Conservation (phyloP, 2,113 vertebrate species). For the Anolis sagrei region DNA sequence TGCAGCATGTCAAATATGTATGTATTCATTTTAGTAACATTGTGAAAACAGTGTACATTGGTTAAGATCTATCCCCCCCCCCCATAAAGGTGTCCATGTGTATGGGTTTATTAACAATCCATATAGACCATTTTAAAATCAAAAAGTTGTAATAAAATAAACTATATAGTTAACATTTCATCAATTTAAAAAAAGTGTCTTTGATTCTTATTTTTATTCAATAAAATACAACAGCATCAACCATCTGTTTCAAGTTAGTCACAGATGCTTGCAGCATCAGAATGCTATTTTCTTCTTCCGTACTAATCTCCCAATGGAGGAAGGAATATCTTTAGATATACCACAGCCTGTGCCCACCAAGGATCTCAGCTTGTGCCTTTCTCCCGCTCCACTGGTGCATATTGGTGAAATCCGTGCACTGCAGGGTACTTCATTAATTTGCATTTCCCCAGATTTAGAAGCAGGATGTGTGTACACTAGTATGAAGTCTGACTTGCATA, state of each 20-base stretch:
- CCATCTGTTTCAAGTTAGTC: not conserved
- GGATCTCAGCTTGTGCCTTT: not conserved
- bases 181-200: not conserved
- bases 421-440: not conserved
- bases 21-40: not conserved
- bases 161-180: not conserved
- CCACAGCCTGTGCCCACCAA: no score
- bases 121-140: not conserved
- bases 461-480: not conserved
- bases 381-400: not conserved
- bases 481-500: no score
- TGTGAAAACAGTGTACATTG: not conserved
- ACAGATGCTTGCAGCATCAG: not conserved
- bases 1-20: not conserved
- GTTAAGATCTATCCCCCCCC: not conserved
- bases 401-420: not conserved
- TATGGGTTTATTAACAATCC: slow-evolving; percentile 1
- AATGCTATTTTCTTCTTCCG: not conserved
- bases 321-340: not conserved
- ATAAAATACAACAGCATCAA: not conserved
- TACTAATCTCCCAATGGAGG: not conserved
- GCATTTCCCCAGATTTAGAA: not conserved
- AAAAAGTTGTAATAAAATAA: not conserved
- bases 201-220: not conserved
- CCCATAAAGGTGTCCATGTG: not conserved